Base-by-base conservation (phyloP, 2,113 vertebrate species). In the Monarcha castaneiventris region DNA sequence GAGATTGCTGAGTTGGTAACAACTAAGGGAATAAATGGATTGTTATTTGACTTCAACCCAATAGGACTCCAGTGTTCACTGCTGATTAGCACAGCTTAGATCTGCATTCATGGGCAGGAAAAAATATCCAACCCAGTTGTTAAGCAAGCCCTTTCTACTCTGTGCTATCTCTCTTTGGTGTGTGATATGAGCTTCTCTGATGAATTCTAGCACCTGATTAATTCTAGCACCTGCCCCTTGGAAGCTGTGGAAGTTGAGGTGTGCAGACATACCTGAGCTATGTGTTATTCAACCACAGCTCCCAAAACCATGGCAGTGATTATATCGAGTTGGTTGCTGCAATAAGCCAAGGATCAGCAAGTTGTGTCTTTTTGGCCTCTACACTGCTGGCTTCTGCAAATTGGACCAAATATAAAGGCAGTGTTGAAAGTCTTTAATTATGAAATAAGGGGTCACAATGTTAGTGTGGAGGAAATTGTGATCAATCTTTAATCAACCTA, bases 1-100 rank as follows among this genome's bases (percentile, higher is more conserved):
- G 84, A 91, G 93, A 80, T 94, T 92, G 96, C 92, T 58, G 94
- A 96, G 80, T 84, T 94, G 92, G 94, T 96, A 92, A 94, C 85
- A 86, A 41, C 93, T 78, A 41, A 67, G 54, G 59, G 81, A 90
- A 85, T 81, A 85, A 94, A 78, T 44, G 68, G 71, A 32, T 92
- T 93, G 83, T 89, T 92, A n/a, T 80, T 95, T 90, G 88, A 93
- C 69, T 90, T 94, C 62, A 93, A 32, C 92, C 93, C 90, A 82
- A 84, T 29, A 94, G 83, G 86, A 87, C 62, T 84, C 69, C 43
- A 54, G 86, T 79, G 76, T 94, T 96, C 56, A 8, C 43, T 81
- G 68, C 71, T 96, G 93, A 94, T 95, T 96, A 95, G 85, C 68
- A 64, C 7, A 4, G 54, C 83, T 94, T 87, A 92, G 88, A 93